These are phyloP conservation scores for Ceratina calcarata DNA, from an alignment of 1,140 invertebrate genomes.

Conservation along the genomic window DNA sequence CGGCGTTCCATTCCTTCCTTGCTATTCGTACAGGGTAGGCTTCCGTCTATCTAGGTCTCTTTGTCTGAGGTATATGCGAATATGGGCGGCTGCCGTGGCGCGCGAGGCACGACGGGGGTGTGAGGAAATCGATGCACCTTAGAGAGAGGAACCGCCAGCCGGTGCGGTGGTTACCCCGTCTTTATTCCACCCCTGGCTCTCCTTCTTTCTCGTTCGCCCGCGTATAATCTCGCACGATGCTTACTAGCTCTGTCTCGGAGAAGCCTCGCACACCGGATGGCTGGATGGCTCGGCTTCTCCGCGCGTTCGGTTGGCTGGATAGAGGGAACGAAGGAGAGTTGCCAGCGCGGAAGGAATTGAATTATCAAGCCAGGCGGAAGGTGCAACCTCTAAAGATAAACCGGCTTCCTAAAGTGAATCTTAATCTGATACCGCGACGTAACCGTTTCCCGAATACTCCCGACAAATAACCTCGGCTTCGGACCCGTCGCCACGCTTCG, in stretches of 20 bases:
- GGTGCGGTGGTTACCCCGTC: not conserved
- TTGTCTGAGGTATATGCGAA: slow-evolving; percentile 73
- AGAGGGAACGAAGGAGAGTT: slow-evolving; percentile 68
- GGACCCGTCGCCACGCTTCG: not conserved
- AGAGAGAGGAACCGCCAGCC: slow-evolving; percentile 59
- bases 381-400: slow-evolving; percentile 74
- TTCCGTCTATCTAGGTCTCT: slow-evolving; percentile 75
- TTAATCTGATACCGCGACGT: slow-evolving; percentile 70
- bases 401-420: slow-evolving; percentile 69
- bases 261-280: slow-evolving; percentile 19
- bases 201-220: slow-evolving; percentile 9
- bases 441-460: slow-evolving; percentile 60
- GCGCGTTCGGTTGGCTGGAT: slow-evolving; percentile 52
- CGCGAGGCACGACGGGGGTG: slow-evolving; percentile 47
- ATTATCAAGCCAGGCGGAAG: slow-evolving; percentile 79
- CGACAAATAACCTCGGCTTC: slow-evolving; percentile 33
- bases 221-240: slow-evolving; percentile 57
- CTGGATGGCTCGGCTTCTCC: slow-evolving; percentile 38
- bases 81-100: slow-evolving; percentile 60
- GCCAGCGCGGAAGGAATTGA: slow-evolving; percentile 78
- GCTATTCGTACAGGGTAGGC: slow-evolving; percentile 69
- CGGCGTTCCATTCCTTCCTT: slow-evolving; percentile 78
- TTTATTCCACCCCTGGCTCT: slow-evolving; percentile 1
- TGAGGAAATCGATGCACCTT: slow-evolving; percentile 79
- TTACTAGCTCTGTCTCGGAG: slow-evolving; percentile 29